Evolutionary conservation across 1,140 invertebrate species (phyloP).

Genomic region (Scaptomyza graminum): DNA sequence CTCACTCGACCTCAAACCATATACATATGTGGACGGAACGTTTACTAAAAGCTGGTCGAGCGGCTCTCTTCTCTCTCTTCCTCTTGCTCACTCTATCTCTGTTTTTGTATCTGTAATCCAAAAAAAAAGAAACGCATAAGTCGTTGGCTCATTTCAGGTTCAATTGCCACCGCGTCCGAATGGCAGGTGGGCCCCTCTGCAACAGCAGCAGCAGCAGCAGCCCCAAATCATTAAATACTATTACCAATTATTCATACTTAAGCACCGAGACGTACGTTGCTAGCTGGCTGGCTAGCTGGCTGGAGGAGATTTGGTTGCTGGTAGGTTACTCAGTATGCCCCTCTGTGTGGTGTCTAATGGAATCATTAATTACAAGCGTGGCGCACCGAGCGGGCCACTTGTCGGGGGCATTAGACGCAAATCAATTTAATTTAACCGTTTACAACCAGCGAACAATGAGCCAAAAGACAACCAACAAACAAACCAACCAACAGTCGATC

Average conservation of each 20-base stretch:
- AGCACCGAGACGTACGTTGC: constrained; percentile 61
- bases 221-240: constrained; percentile 78
- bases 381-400: constrained; percentile 68
- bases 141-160: constrained; percentile 40
- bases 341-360: constrained; percentile 74
- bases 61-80: not conserved
- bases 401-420: constrained; percentile 80
- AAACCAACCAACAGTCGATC: constrained; percentile 32
- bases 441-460: constrained; percentile 73
- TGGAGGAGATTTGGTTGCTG: constrained; percentile 36
- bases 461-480: no score
- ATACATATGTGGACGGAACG: constrained; percentile 62
- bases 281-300: constrained; percentile 8
- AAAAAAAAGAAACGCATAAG: constrained; percentile 27
- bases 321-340: constrained; percentile 15
- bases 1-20: constrained; percentile 49
- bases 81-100: not conserved
- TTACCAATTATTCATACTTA: constrained; percentile 83
- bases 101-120: constrained; percentile 23
- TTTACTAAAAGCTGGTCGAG: constrained; percentile 16
- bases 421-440: constrained; percentile 83
- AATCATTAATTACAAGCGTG: constrained; percentile 75
- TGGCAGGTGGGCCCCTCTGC: constrained; percentile 61
- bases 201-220: constrained; percentile 23
- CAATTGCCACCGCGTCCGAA: constrained; percentile 59